phyloP scores from a whole-genome alignment of 1,140 invertebrate species.

The Brachionus paranguensis region DNA sequence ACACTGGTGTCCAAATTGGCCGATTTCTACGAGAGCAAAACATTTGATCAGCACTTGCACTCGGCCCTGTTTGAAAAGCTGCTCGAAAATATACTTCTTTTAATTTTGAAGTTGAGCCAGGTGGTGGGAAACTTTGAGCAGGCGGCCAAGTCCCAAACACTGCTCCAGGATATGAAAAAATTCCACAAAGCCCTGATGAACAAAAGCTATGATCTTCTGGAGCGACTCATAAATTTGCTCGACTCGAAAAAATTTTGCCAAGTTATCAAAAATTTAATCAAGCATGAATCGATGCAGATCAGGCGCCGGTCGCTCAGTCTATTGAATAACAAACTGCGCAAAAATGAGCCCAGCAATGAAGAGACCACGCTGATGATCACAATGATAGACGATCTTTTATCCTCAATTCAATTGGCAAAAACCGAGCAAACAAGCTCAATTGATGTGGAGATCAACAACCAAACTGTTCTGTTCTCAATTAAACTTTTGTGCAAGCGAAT shows the following conservation, averaged over 20 bases:
- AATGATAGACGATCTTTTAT: conserved; percentile 57
- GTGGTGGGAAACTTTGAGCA: conserved; percentile 58
- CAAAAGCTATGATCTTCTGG: conserved; percentile 65
- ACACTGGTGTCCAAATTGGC: neutral
- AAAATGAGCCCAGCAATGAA: conserved; percentile 61
- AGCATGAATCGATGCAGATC: conserved; percentile 65
- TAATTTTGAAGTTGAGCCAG: conserved; percentile 64
- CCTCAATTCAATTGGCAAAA: conserved; percentile 45
- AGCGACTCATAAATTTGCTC: conserved; percentile 46
- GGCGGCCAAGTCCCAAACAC: conserved; percentile 48
- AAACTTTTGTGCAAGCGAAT: conserved; percentile 71
- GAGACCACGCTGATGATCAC: conserved; percentile 50
- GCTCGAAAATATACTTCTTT: neutral
- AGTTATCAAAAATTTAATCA: conserved; percentile 67
- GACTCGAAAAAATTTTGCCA: conserved; percentile 61
- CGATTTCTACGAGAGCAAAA: neutral
- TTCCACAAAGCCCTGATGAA: conserved; percentile 74
- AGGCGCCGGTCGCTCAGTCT: conserved; percentile 74
- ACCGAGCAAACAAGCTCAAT: conserved; percentile 43
- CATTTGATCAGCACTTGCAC: neutral
- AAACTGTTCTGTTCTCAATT: conserved; percentile 71
- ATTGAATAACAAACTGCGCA: conserved; percentile 69
- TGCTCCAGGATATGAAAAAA: conserved; percentile 57
- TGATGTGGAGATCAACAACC: conserved; percentile 61
- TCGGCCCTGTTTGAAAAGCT: conserved; percentile 2